phyloP scores from a whole-genome alignment of 2,113 vertebrate genomes.

The Ovis canadensis region DNA sequence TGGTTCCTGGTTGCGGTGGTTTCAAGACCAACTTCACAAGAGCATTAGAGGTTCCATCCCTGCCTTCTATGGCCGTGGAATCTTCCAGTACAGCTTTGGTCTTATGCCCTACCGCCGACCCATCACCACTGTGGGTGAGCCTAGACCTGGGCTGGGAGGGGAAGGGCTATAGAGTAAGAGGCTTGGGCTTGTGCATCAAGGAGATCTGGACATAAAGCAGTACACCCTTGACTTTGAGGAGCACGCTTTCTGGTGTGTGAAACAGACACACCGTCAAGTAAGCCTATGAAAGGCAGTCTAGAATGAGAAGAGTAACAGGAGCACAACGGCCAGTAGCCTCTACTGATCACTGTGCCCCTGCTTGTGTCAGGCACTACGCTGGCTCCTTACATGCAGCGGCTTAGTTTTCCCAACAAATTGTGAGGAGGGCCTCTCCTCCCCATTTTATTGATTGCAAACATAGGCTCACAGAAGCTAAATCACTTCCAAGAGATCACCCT shows the following conservation, averaged over 20 bases:
- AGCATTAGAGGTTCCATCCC: conserved; percentile 92
- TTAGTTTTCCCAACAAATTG: neutral
- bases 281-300: neutral
- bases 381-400: neutral
- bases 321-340: neutral
- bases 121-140: conserved; percentile 90
- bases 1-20: conserved; percentile 86
- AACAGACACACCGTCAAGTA: neutral
- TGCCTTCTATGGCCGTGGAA: conserved; percentile 90
- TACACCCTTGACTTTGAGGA: neutral
- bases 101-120: conserved; percentile 89
- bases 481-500: neutral
- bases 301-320: neutral
- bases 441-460: neutral
- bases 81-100: conserved; percentile 96
- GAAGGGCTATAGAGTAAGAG: neutral
- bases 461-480: neutral
- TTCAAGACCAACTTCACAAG: conserved; percentile 87
- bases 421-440: neutral
- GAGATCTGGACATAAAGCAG: neutral
- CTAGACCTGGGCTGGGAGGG: fast-evolving
- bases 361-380: neutral
- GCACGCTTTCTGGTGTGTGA: neutral
- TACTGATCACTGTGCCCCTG: neutral
- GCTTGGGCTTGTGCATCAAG: neutral